A percentile compares a stretch with the other conserved stretches of the same genome.
phyloP scores from a whole-genome alignment of 2,888 invertebrate genomes.

The Priocnemis perturbator region DNA sequence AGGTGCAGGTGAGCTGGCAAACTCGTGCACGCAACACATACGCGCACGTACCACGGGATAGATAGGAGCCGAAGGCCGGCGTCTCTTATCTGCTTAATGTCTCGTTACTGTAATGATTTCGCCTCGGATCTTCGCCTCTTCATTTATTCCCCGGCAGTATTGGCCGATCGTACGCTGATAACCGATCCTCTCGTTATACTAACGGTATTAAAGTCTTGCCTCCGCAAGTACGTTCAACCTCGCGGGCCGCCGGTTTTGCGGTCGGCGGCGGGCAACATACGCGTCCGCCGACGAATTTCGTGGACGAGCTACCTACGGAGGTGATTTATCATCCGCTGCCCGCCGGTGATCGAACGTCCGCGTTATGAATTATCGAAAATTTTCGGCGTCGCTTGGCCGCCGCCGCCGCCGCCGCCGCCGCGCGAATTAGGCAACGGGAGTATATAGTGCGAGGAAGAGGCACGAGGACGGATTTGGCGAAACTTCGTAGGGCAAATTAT shows the following conservation, averaged over 20 bases:
- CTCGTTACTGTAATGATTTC: slow-evolving; percentile 65
- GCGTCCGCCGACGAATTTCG: slow-evolving; percentile 49
- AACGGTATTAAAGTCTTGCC: slow-evolving; percentile 54
- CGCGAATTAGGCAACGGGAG: neutral
- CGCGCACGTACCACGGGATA: slow-evolving; percentile 31
- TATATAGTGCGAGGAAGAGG: too few relatives aligned
- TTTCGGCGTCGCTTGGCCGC: slow-evolving; percentile 25
- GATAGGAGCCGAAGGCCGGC: slow-evolving; percentile 56
- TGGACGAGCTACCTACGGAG: slow-evolving; percentile 49
- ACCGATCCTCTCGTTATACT: slow-evolving; percentile 57
- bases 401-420: neutral
- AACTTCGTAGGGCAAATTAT: too few relatives aligned
- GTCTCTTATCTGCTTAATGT: slow-evolving; percentile 63
- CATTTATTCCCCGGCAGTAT: slow-evolving; percentile 63
- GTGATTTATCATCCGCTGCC: slow-evolving; percentile 52
- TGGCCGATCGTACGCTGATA: slow-evolving; percentile 61
- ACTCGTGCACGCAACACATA: slow-evolving; percentile 18
- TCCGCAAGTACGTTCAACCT: slow-evolving; percentile 34
- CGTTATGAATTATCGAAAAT: slow-evolving; percentile 50
- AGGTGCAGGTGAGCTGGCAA: too few relatives aligned
- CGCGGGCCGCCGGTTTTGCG: neutral
- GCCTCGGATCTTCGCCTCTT: slow-evolving; percentile 62
- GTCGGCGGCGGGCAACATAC: slow-evolving; percentile 18
- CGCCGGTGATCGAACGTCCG: slow-evolving; percentile 43
- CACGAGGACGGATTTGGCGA: too few relatives aligned